Conservation (phyloP, 1,140 invertebrate genomes). For the Anastrepha ludens region DNA sequence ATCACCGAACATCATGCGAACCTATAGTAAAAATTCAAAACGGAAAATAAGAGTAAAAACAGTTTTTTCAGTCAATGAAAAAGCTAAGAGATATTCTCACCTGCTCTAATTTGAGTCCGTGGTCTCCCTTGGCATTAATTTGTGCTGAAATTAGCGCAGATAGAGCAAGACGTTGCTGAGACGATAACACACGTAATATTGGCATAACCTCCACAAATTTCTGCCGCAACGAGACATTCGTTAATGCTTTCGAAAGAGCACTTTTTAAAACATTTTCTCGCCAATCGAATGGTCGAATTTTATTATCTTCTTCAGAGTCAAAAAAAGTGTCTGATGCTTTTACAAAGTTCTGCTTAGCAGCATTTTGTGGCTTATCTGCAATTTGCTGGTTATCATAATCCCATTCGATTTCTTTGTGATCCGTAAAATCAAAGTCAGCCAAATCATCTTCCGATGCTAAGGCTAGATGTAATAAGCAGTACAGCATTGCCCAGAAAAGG, state of each 20-base stretch:
- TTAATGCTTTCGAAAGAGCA: slow-evolving; percentile 68
- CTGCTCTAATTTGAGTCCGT: slow-evolving; percentile 76
- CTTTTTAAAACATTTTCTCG: slow-evolving; percentile 74
- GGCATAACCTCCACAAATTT: slow-evolving; percentile 79
- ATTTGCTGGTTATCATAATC: slow-evolving; percentile 60
- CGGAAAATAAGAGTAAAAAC: background rate
- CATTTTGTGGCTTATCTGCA: background rate
- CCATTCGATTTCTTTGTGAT: slow-evolving; percentile 65
- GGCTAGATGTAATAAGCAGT: slow-evolving; percentile 67
- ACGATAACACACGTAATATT: slow-evolving; percentile 79
- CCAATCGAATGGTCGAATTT: slow-evolving; percentile 65
- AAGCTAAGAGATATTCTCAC: slow-evolving; percentile 64
- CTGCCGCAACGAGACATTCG: slow-evolving; percentile 64
- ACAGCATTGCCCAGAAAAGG: slow-evolving; percentile 69
- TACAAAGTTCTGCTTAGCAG: background rate
- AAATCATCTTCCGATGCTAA: slow-evolving; percentile 64
- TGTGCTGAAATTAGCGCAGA: slow-evolving; percentile 79
- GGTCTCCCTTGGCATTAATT: slow-evolving; percentile 75
- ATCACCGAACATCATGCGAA: slow-evolving; percentile 77
- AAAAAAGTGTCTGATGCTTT: slow-evolving; percentile 66
- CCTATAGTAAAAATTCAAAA: slow-evolving; percentile 65
- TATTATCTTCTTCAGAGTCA: slow-evolving; percentile 65
- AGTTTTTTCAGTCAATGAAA: too few relatives aligned
- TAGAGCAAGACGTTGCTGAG: slow-evolving; percentile 77
- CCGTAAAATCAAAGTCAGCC: slow-evolving; percentile 68